These are phyloP conservation scores for Serripes groenlandicus DNA, from an alignment of 2,888 invertebrate species.

Conservation along the genomic window DNA sequence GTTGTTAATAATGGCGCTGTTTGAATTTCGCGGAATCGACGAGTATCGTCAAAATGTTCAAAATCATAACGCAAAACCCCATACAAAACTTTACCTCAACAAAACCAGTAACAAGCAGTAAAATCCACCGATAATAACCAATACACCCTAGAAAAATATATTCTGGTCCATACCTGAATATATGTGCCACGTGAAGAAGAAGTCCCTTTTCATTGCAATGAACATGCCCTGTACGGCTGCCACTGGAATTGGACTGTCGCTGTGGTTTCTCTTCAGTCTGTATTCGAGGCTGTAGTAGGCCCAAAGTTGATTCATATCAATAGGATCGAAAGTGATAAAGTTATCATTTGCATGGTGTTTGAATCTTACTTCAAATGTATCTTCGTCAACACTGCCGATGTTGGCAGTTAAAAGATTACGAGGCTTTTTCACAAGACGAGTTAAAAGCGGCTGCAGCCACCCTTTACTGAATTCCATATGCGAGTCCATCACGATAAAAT, in stretches of 20 bases:
- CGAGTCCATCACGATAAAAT: conserved; percentile 66
- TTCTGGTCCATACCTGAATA: too few species aligned
- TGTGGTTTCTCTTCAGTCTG: conserved; percentile 21
- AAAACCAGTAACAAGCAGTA: too few species aligned
- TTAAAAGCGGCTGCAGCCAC: conserved; percentile 67
- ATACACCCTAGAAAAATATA: too few species aligned
- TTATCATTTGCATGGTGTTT: neutral
- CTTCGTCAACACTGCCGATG: conserved; percentile 53
- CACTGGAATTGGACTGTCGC: conserved; percentile 52
- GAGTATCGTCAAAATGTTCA: too few species aligned
- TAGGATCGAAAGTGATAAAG: conserved; percentile 43
- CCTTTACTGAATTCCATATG: conserved; percentile 66
- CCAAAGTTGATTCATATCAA: conserved; percentile 46
- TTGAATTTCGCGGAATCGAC: too few species aligned
- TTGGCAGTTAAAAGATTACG: conserved; percentile 59
- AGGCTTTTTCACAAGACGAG: conserved; percentile 57
- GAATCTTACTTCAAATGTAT: conserved; percentile 34
- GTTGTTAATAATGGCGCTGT: too few species aligned
- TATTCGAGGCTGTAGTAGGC: conserved; percentile 35
- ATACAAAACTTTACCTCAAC: too few species aligned
- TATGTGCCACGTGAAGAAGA: too few species aligned
- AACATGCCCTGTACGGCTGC: conserved; percentile 62
- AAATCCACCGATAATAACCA: too few species aligned
- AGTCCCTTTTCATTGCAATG: conserved; percentile 59
- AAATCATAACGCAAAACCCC: too few species aligned